A percentile compares a stretch with the other conserved stretches of the same genome.
Evolutionary conservation across 2,888 invertebrate species (phyloP).

Genomic region (Colletes collaris): DNA sequence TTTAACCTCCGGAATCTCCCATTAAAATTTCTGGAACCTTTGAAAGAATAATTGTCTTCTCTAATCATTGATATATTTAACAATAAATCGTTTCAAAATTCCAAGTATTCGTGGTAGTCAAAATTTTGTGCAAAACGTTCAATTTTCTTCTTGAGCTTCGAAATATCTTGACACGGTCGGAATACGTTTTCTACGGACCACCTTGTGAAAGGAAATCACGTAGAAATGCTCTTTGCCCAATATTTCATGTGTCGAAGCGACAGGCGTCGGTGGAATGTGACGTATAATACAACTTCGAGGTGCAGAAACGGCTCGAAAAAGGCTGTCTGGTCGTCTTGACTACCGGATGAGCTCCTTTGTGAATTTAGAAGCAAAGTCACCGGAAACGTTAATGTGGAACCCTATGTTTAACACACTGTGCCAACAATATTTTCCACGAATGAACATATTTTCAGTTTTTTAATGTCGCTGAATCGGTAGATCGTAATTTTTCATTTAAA

Average conservation of each 20-base stretch:
- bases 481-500: too few relatives aligned
- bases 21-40: too few relatives aligned
- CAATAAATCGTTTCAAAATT: too few relatives aligned
- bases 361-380: conserved; percentile 64
- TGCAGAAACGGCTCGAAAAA: conserved; percentile 46
- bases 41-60: too few relatives aligned
- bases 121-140: too few relatives aligned
- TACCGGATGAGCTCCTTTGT: conserved; percentile 72
- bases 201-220: conserved; percentile 7
- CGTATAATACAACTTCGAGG: conserved; percentile 21
- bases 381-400: conserved; percentile 65
- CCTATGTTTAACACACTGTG: not conserved
- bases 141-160: too few relatives aligned
- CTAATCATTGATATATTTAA: too few relatives aligned
- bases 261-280: conserved; percentile 29
- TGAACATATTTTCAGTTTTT: not conserved
- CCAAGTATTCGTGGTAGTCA: too few relatives aligned
- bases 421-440: conserved; percentile 1
- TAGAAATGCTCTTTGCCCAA: conserved; percentile 13
- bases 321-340: conserved; percentile 52
- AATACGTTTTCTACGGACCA: not conserved
- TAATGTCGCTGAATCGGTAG: not conserved
- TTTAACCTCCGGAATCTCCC: too few relatives aligned
- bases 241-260: conserved; percentile 18
- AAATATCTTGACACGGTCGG: too few relatives aligned